phyloP scores from a whole-genome alignment of 2,888 invertebrate genomes.

The Limenitis camilla region DNA sequence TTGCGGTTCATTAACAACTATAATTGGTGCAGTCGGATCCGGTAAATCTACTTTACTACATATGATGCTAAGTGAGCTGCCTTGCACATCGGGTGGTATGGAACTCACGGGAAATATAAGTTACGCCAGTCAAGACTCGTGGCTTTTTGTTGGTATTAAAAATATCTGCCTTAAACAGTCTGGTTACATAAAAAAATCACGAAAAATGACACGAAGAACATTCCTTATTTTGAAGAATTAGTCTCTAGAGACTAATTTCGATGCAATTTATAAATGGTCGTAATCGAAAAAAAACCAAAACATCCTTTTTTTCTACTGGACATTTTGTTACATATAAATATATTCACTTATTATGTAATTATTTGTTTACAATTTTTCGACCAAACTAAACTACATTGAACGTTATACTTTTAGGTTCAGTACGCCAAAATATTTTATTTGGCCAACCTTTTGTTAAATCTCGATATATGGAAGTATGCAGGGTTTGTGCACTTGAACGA shows the following conservation, averaged over 20 bases:
- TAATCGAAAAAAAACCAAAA: no score
- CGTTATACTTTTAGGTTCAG: slow-evolving; percentile 67
- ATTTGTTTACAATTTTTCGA: no score
- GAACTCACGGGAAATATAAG: slow-evolving; percentile 78
- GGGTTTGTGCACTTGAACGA: slow-evolving; percentile 80
- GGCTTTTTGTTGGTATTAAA: slow-evolving; percentile 79
- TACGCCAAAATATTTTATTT: slow-evolving; percentile 94
- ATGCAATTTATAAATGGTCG: no score
- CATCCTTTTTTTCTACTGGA: slow-evolving; percentile 28
- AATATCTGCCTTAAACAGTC: neutral
- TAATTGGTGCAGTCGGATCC: slow-evolving; percentile 77
- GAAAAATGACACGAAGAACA: no score
- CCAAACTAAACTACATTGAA: no score
- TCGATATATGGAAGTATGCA: slow-evolving; percentile 79
- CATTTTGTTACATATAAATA: no score
- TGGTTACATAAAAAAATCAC: neutral
- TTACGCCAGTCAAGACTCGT: slow-evolving; percentile 89
- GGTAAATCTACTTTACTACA: slow-evolving; percentile 77
- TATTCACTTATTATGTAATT: no score
- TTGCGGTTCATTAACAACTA: slow-evolving; percentile 69
- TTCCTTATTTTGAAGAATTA: no score
- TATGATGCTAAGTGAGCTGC: slow-evolving; percentile 83
- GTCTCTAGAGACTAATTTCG: no score
- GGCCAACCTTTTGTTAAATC: slow-evolving; percentile 78
- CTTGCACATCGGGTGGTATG: slow-evolving; percentile 76